Conservation (phyloP, 1,140 invertebrate genomes). For the Drosophila sp. region DNA sequence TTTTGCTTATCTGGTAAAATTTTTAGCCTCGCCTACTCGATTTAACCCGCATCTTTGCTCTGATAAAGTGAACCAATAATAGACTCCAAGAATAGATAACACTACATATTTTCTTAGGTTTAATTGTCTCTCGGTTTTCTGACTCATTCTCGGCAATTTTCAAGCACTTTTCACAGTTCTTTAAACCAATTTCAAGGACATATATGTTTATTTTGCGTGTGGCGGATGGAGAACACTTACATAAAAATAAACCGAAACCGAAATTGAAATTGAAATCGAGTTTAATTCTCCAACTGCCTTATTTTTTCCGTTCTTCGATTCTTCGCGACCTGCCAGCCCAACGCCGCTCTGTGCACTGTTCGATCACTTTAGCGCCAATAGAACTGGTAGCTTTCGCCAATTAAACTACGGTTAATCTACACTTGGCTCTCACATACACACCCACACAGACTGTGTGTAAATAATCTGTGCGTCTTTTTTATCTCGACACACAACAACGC, state of each 20-base stretch:
- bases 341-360: slow-evolving; percentile 65
- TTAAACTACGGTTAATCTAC: slow-evolving; percentile 74
- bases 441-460: not conserved
- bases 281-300: not conserved
- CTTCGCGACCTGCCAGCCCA: slow-evolving; percentile 69
- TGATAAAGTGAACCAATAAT: slow-evolving; percentile 33
- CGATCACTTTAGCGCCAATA: slow-evolving; percentile 56
- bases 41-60: slow-evolving; percentile 44
- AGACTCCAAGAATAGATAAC: slow-evolving; percentile 8
- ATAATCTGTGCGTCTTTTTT: slow-evolving; percentile 64
- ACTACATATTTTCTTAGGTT: not conserved
- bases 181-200: slow-evolving; percentile 3
- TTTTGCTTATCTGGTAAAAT: slow-evolving; percentile 40
- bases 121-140: slow-evolving; percentile 1
- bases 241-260: slow-evolving; percentile 7
- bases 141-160: slow-evolving; percentile 8
- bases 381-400: slow-evolving; percentile 64
- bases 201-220: not conserved
- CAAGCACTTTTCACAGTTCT: slow-evolving; percentile 12
- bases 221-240: slow-evolving; percentile 20
- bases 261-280: not conserved
- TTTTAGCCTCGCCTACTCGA: slow-evolving; percentile 47
- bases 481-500: slow-evolving; percentile 63
- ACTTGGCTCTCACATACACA: slow-evolving; percentile 33
- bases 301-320: slow-evolving; percentile 1